A percentile compares a stretch with the other conserved stretches of the same genome.
Conservation (phyloP, 1,140 invertebrate species). For the Cyclargus thomasi region DNA sequence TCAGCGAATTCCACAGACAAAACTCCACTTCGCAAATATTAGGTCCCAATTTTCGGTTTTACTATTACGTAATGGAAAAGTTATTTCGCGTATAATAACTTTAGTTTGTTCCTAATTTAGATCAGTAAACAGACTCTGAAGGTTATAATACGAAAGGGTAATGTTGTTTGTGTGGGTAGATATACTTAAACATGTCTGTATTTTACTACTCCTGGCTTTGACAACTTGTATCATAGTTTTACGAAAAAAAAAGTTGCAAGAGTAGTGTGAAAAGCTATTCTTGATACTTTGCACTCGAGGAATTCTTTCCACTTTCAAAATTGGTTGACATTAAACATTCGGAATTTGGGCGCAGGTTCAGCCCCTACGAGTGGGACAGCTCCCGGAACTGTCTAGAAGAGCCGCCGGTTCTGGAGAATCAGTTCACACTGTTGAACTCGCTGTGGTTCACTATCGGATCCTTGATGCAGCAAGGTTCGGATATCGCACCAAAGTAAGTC, state of each 20-base stretch:
- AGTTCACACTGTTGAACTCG: constrained; percentile 91
- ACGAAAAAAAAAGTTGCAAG: not conserved
- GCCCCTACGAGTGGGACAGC: constrained; percentile 93
- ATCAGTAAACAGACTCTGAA: not conserved
- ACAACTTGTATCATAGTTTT: not conserved
- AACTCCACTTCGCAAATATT: not conserved
- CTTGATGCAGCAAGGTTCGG: constrained; percentile 94
- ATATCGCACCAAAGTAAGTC: constrained; percentile 88
- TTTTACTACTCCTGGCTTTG: not conserved
- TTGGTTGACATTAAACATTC: constrained; percentile 14
- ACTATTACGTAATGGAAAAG: not conserved
- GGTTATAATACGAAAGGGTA: not conserved
- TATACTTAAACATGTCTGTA: not conserved
- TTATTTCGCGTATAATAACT: not conserved
- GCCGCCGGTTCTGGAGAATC: constrained; percentile 87
- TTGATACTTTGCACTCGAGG: not conserved
- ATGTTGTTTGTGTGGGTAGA: not conserved
- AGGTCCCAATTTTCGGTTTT: not conserved
- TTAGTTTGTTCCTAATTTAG: not conserved
- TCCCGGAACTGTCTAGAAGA: constrained; percentile 87
- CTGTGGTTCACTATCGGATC: constrained; percentile 93
- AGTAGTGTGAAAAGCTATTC: not conserved
- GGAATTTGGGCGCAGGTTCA: constrained; percentile 81
- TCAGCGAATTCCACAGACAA: constrained; percentile 60
- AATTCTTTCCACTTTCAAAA: not conserved